These are phyloP conservation scores for Silurus asotus DNA, from an alignment of 2,113 vertebrate species.

Conservation along the genomic window DNA sequence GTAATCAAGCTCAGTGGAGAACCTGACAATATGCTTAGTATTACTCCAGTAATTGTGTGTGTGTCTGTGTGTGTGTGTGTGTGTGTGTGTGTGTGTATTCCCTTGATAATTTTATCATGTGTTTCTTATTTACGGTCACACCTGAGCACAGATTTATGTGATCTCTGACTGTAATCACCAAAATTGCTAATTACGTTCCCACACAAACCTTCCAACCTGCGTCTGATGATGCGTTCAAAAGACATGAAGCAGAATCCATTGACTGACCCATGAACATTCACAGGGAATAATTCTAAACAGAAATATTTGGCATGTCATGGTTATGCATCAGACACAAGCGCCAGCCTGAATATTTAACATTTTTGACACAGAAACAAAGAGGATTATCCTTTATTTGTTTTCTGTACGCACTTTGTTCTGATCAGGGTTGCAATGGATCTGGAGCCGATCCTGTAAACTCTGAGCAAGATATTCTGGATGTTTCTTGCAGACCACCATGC, in stretches of 20 bases:
- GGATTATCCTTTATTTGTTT: neutral
- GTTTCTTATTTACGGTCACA: conserved; percentile 27
- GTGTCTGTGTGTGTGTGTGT: neutral
- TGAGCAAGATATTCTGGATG: neutral
- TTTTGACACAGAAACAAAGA: neutral
- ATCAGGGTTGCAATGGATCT: neutral
- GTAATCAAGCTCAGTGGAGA: conserved; percentile 38
- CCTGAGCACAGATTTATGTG: conserved; percentile 16
- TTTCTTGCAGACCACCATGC: neutral
- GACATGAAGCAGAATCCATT: neutral
- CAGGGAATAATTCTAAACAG: neutral
- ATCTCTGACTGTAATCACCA: neutral
- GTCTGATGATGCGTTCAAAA: neutral
- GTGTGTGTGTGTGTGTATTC: neutral
- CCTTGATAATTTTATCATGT: conserved; percentile 13
- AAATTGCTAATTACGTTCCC: neutral
- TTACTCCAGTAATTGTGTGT: neutral
- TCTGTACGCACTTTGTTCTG: neutral
- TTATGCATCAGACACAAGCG: neutral
- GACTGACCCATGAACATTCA: neutral
- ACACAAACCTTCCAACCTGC: neutral
- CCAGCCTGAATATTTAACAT: neutral
- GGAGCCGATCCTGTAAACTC: neutral
- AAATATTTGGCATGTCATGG: neutral
- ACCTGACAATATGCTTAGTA: neutral